These are phyloP conservation scores for Toxostoma redivivum DNA, from an alignment of 2,113 vertebrate genomes.

Conservation along the genomic window DNA sequence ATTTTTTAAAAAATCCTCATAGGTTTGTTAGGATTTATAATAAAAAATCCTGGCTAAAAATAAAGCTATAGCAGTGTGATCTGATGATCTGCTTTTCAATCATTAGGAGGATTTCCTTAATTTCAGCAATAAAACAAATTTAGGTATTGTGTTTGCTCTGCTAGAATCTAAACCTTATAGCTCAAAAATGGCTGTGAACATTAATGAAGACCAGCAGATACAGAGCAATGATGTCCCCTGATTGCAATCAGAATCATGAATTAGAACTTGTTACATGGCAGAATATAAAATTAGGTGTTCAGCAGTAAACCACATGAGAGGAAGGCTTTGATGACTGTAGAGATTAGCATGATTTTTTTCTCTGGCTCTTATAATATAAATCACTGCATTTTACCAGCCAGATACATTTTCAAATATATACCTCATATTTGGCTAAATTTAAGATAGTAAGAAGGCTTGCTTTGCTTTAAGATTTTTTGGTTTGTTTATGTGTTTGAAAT, in stretches of 20 bases:
- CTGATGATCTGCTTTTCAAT: background rate
- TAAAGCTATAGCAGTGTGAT: background rate
- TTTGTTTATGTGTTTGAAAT: background rate
- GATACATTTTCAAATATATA: background rate
- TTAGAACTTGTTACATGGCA: background rate
- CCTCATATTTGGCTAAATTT: background rate
- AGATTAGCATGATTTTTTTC: background rate
- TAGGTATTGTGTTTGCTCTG: background rate
- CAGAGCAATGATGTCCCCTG: background rate
- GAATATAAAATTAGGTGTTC: conserved; percentile 19
- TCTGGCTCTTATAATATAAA: background rate
- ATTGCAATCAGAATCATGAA: conserved; percentile 58
- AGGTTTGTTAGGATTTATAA: background rate
- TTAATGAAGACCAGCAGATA: conserved; percentile 23
- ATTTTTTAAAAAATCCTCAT: background rate
- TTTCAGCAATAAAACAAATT: background rate
- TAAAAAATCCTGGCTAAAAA: background rate
- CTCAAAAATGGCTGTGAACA: background rate
- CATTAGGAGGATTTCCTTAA: background rate
- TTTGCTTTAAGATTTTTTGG: background rate
- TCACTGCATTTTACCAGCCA: background rate
- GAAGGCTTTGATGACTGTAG: background rate
- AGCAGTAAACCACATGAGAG: background rate
- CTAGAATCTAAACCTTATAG: background rate
- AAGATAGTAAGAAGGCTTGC: background rate